Percentiles rank a stretch among this genome's conserved stretches.
These are phyloP conservation scores for Chelon labrosus DNA, from an alignment of 2,797 vertebrate genomes.

Conservation along the genomic window DNA sequence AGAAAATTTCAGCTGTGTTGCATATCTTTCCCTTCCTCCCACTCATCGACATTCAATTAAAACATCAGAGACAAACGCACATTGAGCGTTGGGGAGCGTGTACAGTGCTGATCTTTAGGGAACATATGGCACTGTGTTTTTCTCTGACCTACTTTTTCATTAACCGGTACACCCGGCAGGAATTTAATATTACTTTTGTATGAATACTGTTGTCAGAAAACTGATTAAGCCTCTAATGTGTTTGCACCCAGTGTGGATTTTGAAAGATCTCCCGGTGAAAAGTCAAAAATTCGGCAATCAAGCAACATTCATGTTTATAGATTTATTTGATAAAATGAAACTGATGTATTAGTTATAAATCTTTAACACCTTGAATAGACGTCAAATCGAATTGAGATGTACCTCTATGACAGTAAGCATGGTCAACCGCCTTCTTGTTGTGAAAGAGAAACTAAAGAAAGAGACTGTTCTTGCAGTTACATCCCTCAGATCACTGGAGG, in stretches of 20 bases:
- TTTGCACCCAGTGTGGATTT: constrained; percentile 40
- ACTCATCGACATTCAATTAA: constrained; percentile 79
- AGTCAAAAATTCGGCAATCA: too few relatives aligned
- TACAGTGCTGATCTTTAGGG: constrained; percentile 52
- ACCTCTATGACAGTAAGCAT: constrained; percentile 6
- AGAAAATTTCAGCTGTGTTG: constrained; percentile 54
- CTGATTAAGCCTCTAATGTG: constrained; percentile 51
- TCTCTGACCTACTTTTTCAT: constrained; percentile 76
- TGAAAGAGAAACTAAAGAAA: background rate
- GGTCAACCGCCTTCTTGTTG: constrained; percentile 6
- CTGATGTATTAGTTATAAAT: background rate
- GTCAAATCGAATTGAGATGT: too few relatives aligned
- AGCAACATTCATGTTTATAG: too few relatives aligned
- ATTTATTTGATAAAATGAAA: too few relatives aligned
- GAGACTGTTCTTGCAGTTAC: background rate
- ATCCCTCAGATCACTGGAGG: background rate
- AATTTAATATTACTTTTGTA: constrained; percentile 52
- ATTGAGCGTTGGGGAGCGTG: constrained; percentile 33
- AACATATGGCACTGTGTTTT: constrained; percentile 61
- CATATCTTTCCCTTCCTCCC: constrained; percentile 44
- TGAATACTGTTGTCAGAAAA: constrained; percentile 31
- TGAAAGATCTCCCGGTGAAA: background rate
- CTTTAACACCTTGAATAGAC: too few relatives aligned
- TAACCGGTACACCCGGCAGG: constrained; percentile 58
- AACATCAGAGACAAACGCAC: constrained; percentile 59